Evolutionary conservation across 2,113 vertebrate genomes (phyloP).

Genomic region (Heteronetta atricapilla): DNA sequence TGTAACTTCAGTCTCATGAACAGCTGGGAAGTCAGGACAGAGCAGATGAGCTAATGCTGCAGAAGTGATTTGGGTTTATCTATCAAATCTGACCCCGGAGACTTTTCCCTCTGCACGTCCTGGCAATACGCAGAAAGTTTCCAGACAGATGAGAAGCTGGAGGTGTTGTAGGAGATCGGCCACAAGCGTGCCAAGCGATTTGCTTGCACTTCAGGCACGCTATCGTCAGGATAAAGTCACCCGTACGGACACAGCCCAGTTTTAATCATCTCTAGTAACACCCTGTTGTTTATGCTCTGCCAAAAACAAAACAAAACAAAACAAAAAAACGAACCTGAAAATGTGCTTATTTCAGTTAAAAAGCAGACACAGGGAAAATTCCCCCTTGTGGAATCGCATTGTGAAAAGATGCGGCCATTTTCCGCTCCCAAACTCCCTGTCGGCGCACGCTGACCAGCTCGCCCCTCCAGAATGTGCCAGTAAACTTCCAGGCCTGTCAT

Average conservation of each 20-base stretch:
- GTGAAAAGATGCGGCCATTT: background rate
- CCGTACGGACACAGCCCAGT: background rate
- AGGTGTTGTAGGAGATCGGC: background rate
- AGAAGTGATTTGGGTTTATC: background rate
- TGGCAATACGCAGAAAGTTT: background rate
- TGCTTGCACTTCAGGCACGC: background rate
- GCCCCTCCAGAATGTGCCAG: background rate
- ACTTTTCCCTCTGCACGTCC: background rate
- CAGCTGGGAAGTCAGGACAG: background rate
- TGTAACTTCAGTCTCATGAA: background rate
- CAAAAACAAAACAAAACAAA: background rate
- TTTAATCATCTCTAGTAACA: background rate
- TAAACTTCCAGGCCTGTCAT: background rate
- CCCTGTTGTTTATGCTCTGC: background rate
- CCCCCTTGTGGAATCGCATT: background rate
- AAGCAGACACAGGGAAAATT: background rate
- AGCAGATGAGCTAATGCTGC: background rate
- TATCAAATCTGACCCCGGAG: background rate
- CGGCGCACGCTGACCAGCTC: background rate
- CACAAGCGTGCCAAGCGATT: background rate
- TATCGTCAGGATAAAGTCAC: background rate
- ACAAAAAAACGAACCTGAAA: background rate
- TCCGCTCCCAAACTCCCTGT: background rate
- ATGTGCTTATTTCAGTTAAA: background rate
- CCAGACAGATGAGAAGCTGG: background rate